A percentile compares a stretch with the other conserved stretches of the same genome.
Evolutionary conservation across 92 coral and sea anemone genomes (phyloP).

Genomic region (Diadumene lineata): DNA sequence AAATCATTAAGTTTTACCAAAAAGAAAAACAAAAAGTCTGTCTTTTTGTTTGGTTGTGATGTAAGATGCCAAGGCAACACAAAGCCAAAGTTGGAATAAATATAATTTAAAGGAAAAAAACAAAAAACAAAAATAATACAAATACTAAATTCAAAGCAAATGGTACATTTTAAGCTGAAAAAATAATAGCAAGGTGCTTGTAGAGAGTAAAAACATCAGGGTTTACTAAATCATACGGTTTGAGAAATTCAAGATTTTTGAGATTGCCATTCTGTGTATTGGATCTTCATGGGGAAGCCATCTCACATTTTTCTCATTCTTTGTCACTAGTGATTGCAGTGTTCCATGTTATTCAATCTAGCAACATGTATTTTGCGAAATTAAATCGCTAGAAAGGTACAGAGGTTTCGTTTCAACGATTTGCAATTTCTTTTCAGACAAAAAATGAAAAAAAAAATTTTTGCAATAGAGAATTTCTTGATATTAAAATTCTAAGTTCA

Average conservation of each 20-base stretch:
- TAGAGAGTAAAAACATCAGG: neutral
- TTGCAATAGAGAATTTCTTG: too few species aligned
- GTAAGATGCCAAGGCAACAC: constrained; percentile 12
- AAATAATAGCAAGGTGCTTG: neutral
- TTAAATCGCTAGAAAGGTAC: too few species aligned
- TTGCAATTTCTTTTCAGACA: too few species aligned
- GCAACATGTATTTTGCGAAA: neutral
- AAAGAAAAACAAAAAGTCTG: neutral
- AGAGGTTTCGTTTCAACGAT: too few species aligned
- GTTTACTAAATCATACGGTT: too few species aligned
- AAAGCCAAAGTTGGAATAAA: constrained; percentile 1
- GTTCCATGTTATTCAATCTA: neutral
- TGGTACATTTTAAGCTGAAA: neutral
- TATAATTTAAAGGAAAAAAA: too few species aligned
- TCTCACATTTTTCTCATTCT: constrained; percentile 5
- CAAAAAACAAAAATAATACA: too few species aligned
- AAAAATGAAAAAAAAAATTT: too few species aligned
- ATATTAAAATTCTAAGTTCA: too few species aligned
- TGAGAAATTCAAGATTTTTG: too few species aligned
- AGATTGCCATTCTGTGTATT: too few species aligned
- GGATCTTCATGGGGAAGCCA: neutral
- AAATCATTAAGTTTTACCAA: neutral
- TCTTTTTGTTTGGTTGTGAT: constrained; percentile 12
- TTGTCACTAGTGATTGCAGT: neutral
- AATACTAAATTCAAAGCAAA: too few species aligned